A percentile compares a stretch with the other conserved stretches of the same genome.
Evolutionary conservation across 64 coral and sea anemone species (phyloP).

Genomic region (Cladopsammia gracilis): DNA sequence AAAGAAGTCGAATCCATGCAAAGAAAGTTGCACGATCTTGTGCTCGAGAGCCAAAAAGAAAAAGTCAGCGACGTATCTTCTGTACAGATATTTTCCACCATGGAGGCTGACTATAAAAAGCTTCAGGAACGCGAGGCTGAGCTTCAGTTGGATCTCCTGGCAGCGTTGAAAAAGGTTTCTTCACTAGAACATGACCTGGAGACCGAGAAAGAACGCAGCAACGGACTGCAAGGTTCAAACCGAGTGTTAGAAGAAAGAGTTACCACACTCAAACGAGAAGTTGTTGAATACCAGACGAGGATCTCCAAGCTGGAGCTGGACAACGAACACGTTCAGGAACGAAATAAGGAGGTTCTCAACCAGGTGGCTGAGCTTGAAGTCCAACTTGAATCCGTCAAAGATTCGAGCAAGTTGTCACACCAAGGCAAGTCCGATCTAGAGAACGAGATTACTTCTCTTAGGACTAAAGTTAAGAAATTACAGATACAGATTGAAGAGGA

Average conservation of each 20-base stretch:
- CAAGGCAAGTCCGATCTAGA: constrained; percentile 85
- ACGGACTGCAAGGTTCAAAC: constrained; percentile 60
- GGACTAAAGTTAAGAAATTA: constrained; percentile 86
- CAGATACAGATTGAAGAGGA: constrained; percentile 83
- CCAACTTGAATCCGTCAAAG: constrained; percentile 67
- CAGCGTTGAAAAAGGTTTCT: constrained; percentile 92
- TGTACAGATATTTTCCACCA: constrained; percentile 88
- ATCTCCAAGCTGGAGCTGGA: constrained; percentile 82
- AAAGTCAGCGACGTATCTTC: constrained; percentile 81
- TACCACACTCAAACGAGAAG: constrained; percentile 71
- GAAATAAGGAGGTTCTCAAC: constrained; percentile 59
- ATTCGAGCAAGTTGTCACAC: constrained; percentile 60
- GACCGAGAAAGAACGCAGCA: constrained; percentile 62
- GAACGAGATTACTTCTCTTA: constrained; percentile 86
- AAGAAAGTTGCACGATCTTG: constrained; percentile 88
- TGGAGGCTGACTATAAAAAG: constrained; percentile 90
- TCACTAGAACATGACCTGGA: constrained; percentile 90
- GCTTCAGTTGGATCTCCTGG: constrained; percentile 90
- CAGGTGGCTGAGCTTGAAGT: constrained; percentile 66
- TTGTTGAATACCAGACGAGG: constrained; percentile 85
- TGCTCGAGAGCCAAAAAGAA: constrained; percentile 83
- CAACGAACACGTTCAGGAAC: constrained; percentile 66
- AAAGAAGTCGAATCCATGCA: constrained; percentile 90
- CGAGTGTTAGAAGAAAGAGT: constrained; percentile 62
- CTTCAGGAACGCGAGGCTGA: constrained; percentile 78